Evolutionary conservation across 92 coral and sea anemone species (phyloP).

Genomic region (Blastomussa wellsi): DNA sequence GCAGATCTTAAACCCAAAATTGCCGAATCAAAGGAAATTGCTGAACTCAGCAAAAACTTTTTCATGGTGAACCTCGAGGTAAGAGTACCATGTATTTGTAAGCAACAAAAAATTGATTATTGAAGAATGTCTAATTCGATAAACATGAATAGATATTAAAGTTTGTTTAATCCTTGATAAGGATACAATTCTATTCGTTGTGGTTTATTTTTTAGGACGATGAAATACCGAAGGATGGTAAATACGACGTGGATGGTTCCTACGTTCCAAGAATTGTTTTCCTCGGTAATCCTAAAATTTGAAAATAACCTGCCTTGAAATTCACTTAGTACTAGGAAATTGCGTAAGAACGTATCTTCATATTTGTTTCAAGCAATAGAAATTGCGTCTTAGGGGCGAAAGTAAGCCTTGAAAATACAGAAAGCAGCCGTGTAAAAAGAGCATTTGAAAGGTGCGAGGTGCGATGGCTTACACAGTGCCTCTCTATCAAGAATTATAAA

Average conservation of each 20-base stretch:
- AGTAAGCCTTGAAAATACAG: no score
- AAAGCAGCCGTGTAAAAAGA: no score
- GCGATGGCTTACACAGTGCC: no score
- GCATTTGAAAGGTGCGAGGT: no score
- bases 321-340: background rate
- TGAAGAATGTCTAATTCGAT: background rate
- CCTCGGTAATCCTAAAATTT: constrained; percentile 59
- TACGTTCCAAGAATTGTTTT: constrained; percentile 96
- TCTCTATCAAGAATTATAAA: no score
- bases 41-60: constrained; percentile 69
- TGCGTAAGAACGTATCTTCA: background rate
- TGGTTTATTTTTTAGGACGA: constrained; percentile 70
- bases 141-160: background rate
- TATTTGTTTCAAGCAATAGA: no score
- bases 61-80: constrained; percentile 84
- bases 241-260: constrained; percentile 82
- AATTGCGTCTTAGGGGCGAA: no score
- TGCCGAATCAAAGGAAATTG: constrained; percentile 75
- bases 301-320: background rate
- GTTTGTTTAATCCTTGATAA: background rate
- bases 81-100: background rate
- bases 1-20: constrained; percentile 78
- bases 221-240: constrained; percentile 82
- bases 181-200: background rate
- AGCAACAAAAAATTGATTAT: background rate